phyloP scores from a whole-genome alignment of 2,113 vertebrate species.

The Merops nubicus region DNA sequence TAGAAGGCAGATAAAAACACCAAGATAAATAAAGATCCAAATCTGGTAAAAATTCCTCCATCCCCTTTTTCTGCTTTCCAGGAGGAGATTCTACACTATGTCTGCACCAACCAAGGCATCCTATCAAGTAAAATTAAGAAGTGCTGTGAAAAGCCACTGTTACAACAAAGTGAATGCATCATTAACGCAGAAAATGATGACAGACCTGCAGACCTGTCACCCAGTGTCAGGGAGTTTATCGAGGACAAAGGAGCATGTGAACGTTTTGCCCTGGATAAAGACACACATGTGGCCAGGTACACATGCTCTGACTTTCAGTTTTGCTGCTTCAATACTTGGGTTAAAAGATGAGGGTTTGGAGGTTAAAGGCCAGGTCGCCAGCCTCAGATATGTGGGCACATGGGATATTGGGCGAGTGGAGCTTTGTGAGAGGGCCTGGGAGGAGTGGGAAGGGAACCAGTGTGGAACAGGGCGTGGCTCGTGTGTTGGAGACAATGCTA shows the following conservation, averaged over 20 bases:
- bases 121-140: slow-evolving; percentile 60
- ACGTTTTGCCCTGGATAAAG: slow-evolving; percentile 56
- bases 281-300: slow-evolving; percentile 68
- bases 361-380: neutral
- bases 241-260: slow-evolving; percentile 55
- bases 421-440: no score
- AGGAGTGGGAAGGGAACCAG: no score
- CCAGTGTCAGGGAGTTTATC: slow-evolving; percentile 47
- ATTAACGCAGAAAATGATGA: slow-evolving; percentile 40
- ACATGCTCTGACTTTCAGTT: neutral
- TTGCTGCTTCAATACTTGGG: neutral
- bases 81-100: slow-evolving; percentile 47
- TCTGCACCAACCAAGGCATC: slow-evolving; percentile 50
- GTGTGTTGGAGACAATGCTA: no score
- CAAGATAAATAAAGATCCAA: fast-evolving
- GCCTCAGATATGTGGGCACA: no score
- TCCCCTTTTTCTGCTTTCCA: neutral
- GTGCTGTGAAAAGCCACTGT: slow-evolving; percentile 65
- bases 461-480: no score
- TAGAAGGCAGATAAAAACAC: neutral
- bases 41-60: neutral
- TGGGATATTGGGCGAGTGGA: no score
- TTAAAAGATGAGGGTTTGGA: no score
- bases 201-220: slow-evolving; percentile 53
- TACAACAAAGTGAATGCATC: slow-evolving; percentile 66